Base-by-base conservation (phyloP, 1,140 invertebrate species). In the Chironomus tepperi region DNA sequence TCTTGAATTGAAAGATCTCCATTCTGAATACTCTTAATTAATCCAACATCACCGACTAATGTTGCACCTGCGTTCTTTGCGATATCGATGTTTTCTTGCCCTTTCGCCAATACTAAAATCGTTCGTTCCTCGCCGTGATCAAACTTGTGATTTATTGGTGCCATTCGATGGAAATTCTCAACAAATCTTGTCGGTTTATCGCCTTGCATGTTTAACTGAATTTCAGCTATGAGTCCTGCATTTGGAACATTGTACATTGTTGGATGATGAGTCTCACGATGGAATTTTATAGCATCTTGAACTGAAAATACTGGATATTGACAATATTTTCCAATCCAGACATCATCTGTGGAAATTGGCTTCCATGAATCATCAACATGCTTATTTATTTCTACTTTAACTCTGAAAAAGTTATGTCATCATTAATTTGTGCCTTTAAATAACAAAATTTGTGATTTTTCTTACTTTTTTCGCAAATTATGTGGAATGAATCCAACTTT, bases 211-310 rank as follows among this genome's bases (percentile, higher is more conserved):
- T 94, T 87, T 0, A 94, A 78, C 81, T 94, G 91, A 75, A 93
- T 83, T 43, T 84, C 83, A 42, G 89, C 87, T 76, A 84, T 86
- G 0, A 95, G 77, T 18, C 86, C 78, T 10, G 90, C 87, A 81
- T 89, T 84, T 1, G 90, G 89, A 65, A 83, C 79, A 83, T 94
- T 90, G 75, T 88, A 90, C 82, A 94, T 88, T 43, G 89, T 88
- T 0, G 91, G 90, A 80, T 93, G 89, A 81, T 93, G 89, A 0
- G 87, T 88, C 83, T 95, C 91, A 73, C 89, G 85, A 79, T 93
- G 89, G 77, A 84, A 87, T 74, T 88, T 79, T 7, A 95, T 83
- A n/a, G 92, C 92, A 79, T 94, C 91, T 43, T 83, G 82, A 15
- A 93, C 87, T 3, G 86, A 81, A 82, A 90, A 92, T 0, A 87